Percentiles rank a stretch among this genome's conserved stretches.
Evolutionary conservation across 2,113 vertebrate genomes (phyloP).

Genomic region (Xiphophorus maculatus): DNA sequence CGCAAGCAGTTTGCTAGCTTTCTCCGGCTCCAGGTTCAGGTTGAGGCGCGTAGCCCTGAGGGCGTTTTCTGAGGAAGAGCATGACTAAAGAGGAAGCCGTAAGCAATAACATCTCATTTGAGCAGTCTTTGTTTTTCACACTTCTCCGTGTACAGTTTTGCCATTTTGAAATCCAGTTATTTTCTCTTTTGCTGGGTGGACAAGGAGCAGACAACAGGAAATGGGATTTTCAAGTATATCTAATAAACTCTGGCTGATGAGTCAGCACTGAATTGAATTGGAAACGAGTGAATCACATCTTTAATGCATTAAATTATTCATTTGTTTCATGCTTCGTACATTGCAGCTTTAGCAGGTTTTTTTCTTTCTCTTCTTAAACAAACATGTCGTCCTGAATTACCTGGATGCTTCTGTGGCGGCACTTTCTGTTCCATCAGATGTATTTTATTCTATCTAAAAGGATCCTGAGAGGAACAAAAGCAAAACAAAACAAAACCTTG

Average conservation of each 20-base stretch:
- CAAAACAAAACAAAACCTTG: slow-evolving; percentile 53
- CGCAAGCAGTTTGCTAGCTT: slow-evolving; percentile 50
- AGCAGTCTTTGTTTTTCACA: slow-evolving; percentile 11
- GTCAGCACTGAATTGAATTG: slow-evolving; percentile 23
- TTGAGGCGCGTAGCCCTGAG: slow-evolving; percentile 22
- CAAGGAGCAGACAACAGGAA: background rate
- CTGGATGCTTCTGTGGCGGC: slow-evolving; percentile 1
- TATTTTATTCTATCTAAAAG: slow-evolving; percentile 14
- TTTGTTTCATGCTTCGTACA: background rate
- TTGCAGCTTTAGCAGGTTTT: background rate
- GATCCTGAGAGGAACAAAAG: slow-evolving; percentile 30
- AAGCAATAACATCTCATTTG: slow-evolving; percentile 20
- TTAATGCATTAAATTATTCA: slow-evolving; percentile 23
- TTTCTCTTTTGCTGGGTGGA: slow-evolving; percentile 16
- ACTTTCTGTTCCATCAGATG: slow-evolving; percentile 24
- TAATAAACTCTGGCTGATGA: slow-evolving; percentile 29
- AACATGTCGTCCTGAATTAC: slow-evolving; percentile 11
- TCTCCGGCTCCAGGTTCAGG: slow-evolving; percentile 23
- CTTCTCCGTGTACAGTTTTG: background rate
- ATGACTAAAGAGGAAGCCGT: slow-evolving; percentile 4
- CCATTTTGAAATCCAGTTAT: slow-evolving; percentile 25
- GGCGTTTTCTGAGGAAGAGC: slow-evolving; percentile 21
- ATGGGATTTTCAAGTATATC: slow-evolving; percentile 12
- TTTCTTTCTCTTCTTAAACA: slow-evolving; percentile 13
- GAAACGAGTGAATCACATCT: slow-evolving; percentile 23